Conservation (phyloP, 2,888 invertebrate genomes). For the Drosophila quasianomalipes region DNA sequence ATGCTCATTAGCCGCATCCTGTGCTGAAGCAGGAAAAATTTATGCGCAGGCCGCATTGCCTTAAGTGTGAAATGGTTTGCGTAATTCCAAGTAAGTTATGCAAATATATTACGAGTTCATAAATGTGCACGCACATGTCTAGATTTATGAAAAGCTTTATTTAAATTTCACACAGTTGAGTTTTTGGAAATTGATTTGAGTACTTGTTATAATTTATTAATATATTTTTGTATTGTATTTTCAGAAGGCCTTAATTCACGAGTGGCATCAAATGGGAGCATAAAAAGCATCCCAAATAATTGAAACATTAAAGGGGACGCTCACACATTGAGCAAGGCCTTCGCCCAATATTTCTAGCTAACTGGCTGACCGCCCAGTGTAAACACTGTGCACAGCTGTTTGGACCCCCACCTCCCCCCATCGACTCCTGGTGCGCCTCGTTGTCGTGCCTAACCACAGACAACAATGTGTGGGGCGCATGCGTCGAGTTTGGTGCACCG, state of each 20-base stretch:
- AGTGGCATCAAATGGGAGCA: constrained; percentile 34
- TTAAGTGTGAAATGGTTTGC: constrained; percentile 72
- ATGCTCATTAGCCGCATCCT: constrained; percentile 64
- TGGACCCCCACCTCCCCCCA: constrained; percentile 1
- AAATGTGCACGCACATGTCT: constrained; percentile 18
- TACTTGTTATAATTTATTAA: background rate
- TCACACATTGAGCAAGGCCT: constrained; percentile 48
- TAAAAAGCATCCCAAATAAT: constrained; percentile 58
- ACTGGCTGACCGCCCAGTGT: constrained; percentile 53
- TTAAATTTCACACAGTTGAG: background rate
- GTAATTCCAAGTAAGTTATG: constrained; percentile 68
- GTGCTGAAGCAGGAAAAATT: constrained; percentile 39
- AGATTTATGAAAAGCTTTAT: constrained; percentile 5
- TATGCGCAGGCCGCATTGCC: constrained; percentile 51
- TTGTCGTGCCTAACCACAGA: constrained; percentile 75
- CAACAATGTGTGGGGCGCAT: constrained; percentile 67
- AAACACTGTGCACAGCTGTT: constrained; percentile 74
- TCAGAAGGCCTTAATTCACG: background rate
- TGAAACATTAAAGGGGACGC: constrained; percentile 68
- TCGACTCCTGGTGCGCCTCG: background rate
- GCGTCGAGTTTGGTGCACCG: constrained; percentile 59
- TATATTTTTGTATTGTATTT: background rate
- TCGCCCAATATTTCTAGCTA: constrained; percentile 21
- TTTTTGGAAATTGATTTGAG: constrained; percentile 1
- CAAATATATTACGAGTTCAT: constrained; percentile 46